phyloP scores from a whole-genome alignment of 2,888 invertebrate species.

The Drosophila dives region DNA sequence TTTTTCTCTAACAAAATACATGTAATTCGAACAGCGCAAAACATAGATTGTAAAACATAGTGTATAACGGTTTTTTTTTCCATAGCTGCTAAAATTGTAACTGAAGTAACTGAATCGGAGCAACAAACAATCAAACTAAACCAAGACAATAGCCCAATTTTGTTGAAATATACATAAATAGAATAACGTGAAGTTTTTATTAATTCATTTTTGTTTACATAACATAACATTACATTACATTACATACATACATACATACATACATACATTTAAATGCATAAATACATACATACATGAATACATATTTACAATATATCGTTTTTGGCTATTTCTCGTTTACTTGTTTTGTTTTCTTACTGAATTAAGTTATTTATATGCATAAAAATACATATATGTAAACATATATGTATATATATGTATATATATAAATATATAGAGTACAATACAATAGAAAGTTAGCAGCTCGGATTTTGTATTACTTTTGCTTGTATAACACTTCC shows the following conservation, averaged over 20 bases:
- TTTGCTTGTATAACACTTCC: slow-evolving; percentile 68
- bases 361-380: slow-evolving; percentile 34
- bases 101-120: slow-evolving; percentile 78
- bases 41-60: slow-evolving; percentile 21
- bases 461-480: slow-evolving; percentile 38
- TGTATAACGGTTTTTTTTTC: slow-evolving; percentile 40
- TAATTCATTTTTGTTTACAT: slow-evolving; percentile 34
- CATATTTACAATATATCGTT: slow-evolving; percentile 40
- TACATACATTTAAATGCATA: slow-evolving; percentile 24
- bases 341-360: slow-evolving; percentile 40
- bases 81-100: slow-evolving; percentile 55
- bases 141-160: slow-evolving; percentile 82
- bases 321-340: slow-evolving; percentile 34
- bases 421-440: slow-evolving; percentile 11
- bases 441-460: slow-evolving; percentile 19
- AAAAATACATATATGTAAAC: slow-evolving; percentile 12
- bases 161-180: slow-evolving; percentile 53
- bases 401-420: not conserved
- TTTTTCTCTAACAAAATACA: not conserved
- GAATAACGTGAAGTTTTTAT: slow-evolving; percentile 45
- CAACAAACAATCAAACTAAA: slow-evolving; percentile 82
- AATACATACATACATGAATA: slow-evolving; percentile 35
- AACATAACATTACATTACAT: slow-evolving; percentile 7
- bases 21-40: slow-evolving; percentile 12
- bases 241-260: slow-evolving; percentile 17